These are phyloP conservation scores for Acronicta aceris DNA, from an alignment of 2,888 invertebrate genomes.

Conservation along the genomic window DNA sequence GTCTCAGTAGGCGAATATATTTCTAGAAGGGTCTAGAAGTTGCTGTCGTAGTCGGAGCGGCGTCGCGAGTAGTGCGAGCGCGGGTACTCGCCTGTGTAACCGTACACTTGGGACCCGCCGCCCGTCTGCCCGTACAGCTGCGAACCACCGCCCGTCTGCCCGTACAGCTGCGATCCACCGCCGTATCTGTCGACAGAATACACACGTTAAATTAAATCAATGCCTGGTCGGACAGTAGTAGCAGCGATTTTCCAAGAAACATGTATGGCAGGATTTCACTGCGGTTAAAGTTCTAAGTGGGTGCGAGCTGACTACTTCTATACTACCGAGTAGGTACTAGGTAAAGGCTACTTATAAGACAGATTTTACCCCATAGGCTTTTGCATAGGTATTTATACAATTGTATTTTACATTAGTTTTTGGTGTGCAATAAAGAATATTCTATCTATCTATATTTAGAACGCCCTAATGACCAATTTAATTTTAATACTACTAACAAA, in stretches of 20 bases:
- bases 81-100: slow-evolving; percentile 83
- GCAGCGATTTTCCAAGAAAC: slow-evolving; percentile 32
- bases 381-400: too few species aligned
- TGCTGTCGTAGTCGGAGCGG: slow-evolving; percentile 94
- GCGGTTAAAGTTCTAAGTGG: slow-evolving; percentile 42
- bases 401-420: too few species aligned
- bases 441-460: too few species aligned
- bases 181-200: slow-evolving; percentile 71
- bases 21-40: slow-evolving; percentile 89
- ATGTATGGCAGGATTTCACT: slow-evolving; percentile 18
- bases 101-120: slow-evolving; percentile 90
- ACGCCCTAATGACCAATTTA: too few species aligned
- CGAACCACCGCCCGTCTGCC: slow-evolving; percentile 91
- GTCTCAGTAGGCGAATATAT: slow-evolving; percentile 62
- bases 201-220: slow-evolving; percentile 19
- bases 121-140: slow-evolving; percentile 92
- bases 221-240: background rate
- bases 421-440: too few species aligned
- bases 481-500: too few species aligned
- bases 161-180: slow-evolving; percentile 91
- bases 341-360: too few species aligned
- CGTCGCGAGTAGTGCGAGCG: slow-evolving; percentile 90
- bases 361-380: too few species aligned
- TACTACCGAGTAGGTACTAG: too few species aligned
- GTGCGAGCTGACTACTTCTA: too few species aligned